Evolutionary conservation across 2,797 vertebrate species (phyloP), one percentile per base, ranked within the genome.

Genomic region (Halcyon smyrnensis): DNA sequence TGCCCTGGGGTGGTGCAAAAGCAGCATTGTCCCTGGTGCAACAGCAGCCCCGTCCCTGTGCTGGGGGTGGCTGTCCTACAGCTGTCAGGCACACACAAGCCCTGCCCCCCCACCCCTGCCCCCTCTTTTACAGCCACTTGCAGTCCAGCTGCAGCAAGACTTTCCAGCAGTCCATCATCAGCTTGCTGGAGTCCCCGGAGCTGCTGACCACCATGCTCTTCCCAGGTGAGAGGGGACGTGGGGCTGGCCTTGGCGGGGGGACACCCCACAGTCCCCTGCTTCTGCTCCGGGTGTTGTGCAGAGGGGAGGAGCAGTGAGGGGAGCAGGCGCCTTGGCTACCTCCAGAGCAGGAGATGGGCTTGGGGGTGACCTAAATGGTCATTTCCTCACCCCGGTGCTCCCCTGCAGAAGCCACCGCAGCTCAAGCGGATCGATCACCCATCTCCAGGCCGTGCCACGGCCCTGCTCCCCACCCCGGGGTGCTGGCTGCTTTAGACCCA

Each of bases 141-240:
- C 99, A 99, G 97, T 98, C 99, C 41, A 98, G 98, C 94, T 97
- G 97, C 97, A 99, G 99, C 95, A 99, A 99, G 97, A 98, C 98
- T 12, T 99, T 99, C 97, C 99, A 99, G 97, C 98, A 98, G 68
- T 98, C 98, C 91, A 96, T 98, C 97, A 98, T 98, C 70, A 99
- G 99, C 96, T 97, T 99, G 97, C 96, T 99, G 97, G 98, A 98
- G 97, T 98, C 99, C 53, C 98, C 99, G 3, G 99, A 99, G 97
- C 98, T 98, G 19, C 98, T 99, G 70, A 99, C 98, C 83, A 99
- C 99, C 37, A 99, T 99, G 99, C 97, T 99, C 67, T 98, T 99
- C 89, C 99, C 99, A 98, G 99, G 99, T 99, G 93, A 41, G 94
- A 11, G 12, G 12, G 39, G 9, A 12, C 1, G 1, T 24, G 56